A percentile compares a stretch with the other conserved stretches of the same genome.
Conservation (phyloP, 1,140 invertebrate genomes). For the Dufourea novaeangliae region DNA sequence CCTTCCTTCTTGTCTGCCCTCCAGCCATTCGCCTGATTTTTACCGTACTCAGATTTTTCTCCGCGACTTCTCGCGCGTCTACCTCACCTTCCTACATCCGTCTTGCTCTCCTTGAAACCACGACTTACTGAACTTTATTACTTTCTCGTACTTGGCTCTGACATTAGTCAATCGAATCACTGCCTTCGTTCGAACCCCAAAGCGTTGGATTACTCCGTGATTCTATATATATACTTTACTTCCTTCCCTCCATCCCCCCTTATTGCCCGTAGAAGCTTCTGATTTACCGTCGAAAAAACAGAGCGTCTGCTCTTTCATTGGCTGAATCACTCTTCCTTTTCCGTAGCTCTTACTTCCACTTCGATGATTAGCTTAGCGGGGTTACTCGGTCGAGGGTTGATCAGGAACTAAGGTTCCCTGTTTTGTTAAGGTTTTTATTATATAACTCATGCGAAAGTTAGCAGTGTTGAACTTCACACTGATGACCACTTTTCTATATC, state of each 20-base stretch:
- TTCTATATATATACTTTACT: neutral
- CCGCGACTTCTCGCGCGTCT: constrained; percentile 7
- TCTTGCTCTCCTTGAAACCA: neutral
- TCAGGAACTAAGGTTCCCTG: no score
- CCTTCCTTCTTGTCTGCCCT: neutral
- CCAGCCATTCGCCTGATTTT: constrained; percentile 17
- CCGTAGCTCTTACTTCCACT: neutral
- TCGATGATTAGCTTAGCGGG: neutral
- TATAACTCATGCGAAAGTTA: no score
- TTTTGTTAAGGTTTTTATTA: no score
- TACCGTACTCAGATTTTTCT: constrained; percentile 14
- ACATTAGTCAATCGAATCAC: constrained; percentile 25
- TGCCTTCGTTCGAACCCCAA: neutral
- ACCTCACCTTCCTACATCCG: neutral
- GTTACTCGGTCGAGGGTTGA: no score
- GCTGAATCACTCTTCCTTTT: neutral
- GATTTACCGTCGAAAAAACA: neutral
- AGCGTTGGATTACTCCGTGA: neutral
- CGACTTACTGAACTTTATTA: neutral
- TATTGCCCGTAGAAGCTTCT: neutral
- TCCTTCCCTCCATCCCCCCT: neutral
- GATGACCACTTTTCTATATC: no score
- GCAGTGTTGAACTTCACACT: no score
- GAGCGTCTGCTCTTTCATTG: neutral
- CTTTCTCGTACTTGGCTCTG: constrained; percentile 6